Percentiles rank a stretch among this genome's conserved stretches.
Evolutionary conservation across 2,797 vertebrate genomes (phyloP).

Genomic region (Emys orbicularis): DNA sequence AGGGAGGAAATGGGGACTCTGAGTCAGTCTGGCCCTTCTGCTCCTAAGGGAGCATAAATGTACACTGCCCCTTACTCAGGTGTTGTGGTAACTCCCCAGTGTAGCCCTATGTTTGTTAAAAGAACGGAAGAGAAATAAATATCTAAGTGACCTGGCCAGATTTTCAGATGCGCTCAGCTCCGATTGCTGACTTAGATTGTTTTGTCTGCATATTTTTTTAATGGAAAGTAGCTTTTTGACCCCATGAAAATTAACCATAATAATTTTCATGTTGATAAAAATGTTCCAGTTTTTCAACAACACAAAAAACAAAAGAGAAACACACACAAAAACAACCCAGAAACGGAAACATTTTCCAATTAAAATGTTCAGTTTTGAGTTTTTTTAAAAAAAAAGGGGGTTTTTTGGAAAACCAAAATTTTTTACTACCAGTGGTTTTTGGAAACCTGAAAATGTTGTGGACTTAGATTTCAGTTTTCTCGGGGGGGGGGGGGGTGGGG

Average conservation of each 20-base stretch:
- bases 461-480: background rate
- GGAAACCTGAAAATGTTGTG: background rate
- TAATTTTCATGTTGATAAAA: background rate
- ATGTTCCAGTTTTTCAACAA: background rate
- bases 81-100: background rate
- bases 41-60: background rate
- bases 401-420: background rate
- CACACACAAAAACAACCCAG: no score
- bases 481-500: no score
- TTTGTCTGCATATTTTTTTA: background rate
- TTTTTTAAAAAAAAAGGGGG: no score
- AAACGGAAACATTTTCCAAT: no score
- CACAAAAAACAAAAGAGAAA: no score
- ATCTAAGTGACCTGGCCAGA: background rate
- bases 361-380: no score
- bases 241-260: background rate
- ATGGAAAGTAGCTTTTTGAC: background rate
- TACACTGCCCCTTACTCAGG: background rate
- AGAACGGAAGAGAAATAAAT: background rate
- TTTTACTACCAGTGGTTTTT: background rate
- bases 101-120: background rate
- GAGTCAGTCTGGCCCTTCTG: background rate
- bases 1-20: background rate
- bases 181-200: no score
- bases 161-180: background rate